Conservation (phyloP, 2,888 invertebrate genomes). For the Pachymerium ferrugineum region DNA sequence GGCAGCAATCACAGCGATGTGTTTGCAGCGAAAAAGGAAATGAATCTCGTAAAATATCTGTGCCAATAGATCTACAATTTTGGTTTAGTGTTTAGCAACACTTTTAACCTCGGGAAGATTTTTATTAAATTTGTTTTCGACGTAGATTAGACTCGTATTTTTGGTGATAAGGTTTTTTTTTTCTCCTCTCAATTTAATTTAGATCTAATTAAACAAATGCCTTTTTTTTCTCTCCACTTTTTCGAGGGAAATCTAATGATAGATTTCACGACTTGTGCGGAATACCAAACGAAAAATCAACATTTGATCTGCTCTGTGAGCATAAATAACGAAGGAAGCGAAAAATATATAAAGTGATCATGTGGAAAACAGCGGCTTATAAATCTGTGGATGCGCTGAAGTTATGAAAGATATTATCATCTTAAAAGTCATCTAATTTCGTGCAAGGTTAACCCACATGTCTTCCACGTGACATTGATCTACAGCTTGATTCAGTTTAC, state of each 20-base stretch:
- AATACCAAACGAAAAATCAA: neutral
- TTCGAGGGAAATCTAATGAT: neutral
- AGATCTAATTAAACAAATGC: neutral
- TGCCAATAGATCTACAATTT: constrained; percentile 7
- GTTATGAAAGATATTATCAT: too few species aligned
- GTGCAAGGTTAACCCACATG: neutral
- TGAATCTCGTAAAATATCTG: constrained; percentile 7
- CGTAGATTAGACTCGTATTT: too few species aligned
- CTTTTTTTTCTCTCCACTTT: neutral
- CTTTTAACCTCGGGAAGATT: neutral
- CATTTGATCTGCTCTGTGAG: neutral
- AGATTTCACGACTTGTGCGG: neutral
- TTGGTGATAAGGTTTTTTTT: neutral
- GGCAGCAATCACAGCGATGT: neutral
- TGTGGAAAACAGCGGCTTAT: too few species aligned
- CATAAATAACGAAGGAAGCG: neutral
- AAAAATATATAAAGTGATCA: neutral
- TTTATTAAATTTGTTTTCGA: neutral
- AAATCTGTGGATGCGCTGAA: too few species aligned
- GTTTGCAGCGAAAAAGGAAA: constrained; percentile 20
- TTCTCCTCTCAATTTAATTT: neutral
- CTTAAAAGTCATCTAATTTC: neutral
- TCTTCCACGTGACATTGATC: constrained; percentile 6
- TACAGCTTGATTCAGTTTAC: constrained; percentile 21
- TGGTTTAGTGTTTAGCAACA: neutral